Base-by-base conservation (phyloP, 2,888 invertebrate genomes). In the Phengaris alcon region DNA sequence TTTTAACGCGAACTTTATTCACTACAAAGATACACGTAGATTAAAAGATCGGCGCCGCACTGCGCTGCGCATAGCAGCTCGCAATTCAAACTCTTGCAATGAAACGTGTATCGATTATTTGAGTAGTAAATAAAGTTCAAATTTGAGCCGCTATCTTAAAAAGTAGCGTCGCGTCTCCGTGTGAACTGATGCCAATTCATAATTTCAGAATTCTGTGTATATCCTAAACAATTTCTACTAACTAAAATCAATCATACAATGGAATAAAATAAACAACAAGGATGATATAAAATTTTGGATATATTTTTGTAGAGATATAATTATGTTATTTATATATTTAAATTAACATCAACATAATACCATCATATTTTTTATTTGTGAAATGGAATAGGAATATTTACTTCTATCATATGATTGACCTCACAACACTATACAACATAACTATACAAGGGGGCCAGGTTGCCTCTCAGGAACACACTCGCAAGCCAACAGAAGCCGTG, bases 401-500 rank as follows among this genome's bases (percentile, higher is more conserved):
- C 52, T 64, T 64, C 64, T 64, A 73, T 74, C 69, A 68, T 68
- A 76, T 68, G 74, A 74, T 76, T 73, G 74, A 64, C 13, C 64
- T 69, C 51, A n/a, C 13, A 68, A 74, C 46, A 64, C 22, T 22
- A 22, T 22, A 22, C 22, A 22, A 22, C 22, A 76, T 73, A 76
- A 75, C 75, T 75, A 74, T 77, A 76, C 75, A 64, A 54, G 22
- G 64, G 64, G 64, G 64, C 35, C 76, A 76, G 75, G 68, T 74
- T 70, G 73, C 85, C 88, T 88, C 89, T 85, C 88, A 87, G 82
- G 85, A 85, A 87, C 85, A 86, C 83, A 84, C 85, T 86, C 89
- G 87, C 87, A 92, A 92, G 91, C 91, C 89, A 89, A 89, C 88
- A 84, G 85, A 92, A 93, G 93, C 91, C 82, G 90, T 90, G 81